Conservation (phyloP, 2,113 vertebrate genomes). For the Varanus salvator region DNA sequence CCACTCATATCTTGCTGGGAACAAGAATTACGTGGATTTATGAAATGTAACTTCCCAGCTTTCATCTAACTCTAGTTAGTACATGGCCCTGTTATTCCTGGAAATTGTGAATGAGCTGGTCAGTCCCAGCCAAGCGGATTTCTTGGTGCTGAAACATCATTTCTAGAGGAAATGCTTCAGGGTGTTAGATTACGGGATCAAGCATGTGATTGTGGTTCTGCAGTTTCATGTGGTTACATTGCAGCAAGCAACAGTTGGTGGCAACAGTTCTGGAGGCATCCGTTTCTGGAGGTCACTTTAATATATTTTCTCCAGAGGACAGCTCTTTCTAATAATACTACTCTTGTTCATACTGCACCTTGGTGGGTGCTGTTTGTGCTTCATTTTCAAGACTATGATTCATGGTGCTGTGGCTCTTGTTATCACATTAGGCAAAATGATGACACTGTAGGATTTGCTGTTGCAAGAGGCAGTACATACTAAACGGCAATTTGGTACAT, state of each 20-base stretch:
- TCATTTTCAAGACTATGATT: not conserved
- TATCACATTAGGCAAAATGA: not conserved
- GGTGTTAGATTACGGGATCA: not conserved
- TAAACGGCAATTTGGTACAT: not conserved
- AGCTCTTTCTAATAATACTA: not conserved
- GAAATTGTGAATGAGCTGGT: constrained; percentile 13
- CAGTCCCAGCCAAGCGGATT: not conserved
- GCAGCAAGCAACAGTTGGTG: not conserved
- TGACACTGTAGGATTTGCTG: not conserved
- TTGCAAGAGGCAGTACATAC: not conserved
- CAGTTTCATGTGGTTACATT: rapidly evolving
- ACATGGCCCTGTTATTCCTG: not conserved
- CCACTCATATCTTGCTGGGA: not conserved
- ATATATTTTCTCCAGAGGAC: not conserved
- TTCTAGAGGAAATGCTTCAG: constrained; percentile 32
- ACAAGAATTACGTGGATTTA: not conserved
- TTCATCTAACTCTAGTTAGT: not conserved
- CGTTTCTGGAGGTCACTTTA: not conserved
- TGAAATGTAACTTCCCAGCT: not conserved
- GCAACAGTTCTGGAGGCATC: not conserved
- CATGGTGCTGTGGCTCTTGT: not conserved
- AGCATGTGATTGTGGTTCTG: constrained; percentile 6
- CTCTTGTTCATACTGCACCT: not conserved
- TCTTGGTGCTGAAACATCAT: not conserved
- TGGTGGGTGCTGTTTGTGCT: not conserved